phyloP scores from a whole-genome alignment of 2,888 invertebrate genomes.

The Xestobium rufovillosum region DNA sequence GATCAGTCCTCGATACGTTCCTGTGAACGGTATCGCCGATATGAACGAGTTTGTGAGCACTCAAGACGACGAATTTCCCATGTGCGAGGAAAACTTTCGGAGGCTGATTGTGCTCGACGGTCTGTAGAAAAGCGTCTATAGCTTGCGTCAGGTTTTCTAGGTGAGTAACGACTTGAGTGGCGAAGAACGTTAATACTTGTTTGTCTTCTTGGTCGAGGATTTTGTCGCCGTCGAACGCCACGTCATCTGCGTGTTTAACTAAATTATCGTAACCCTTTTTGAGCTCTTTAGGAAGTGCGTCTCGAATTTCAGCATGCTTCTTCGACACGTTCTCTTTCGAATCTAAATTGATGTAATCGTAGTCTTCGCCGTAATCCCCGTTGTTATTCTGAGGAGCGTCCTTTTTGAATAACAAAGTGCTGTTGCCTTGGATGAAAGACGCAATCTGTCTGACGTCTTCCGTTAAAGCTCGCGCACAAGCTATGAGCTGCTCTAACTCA shows the following conservation, averaged over 20 bases:
- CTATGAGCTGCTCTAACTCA: slow-evolving; percentile 81
- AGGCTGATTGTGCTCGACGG: slow-evolving; percentile 88
- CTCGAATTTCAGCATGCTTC: slow-evolving; percentile 66
- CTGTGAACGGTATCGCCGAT: slow-evolving; percentile 91
- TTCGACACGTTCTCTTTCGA: slow-evolving; percentile 64
- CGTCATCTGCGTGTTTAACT: slow-evolving; percentile 64
- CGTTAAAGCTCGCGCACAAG: slow-evolving; percentile 77
- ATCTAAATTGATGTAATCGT: slow-evolving; percentile 84
- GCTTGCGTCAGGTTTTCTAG: slow-evolving; percentile 78
- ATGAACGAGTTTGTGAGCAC: slow-evolving; percentile 88
- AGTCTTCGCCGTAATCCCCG: slow-evolving; percentile 72
- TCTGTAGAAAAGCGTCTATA: slow-evolving; percentile 85
- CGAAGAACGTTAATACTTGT: slow-evolving; percentile 80
- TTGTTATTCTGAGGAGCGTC: slow-evolving; percentile 37
- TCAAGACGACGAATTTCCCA: slow-evolving; percentile 89
- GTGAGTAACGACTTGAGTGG: slow-evolving; percentile 78
- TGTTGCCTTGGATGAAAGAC: slow-evolving; percentile 84
- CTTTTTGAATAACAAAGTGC: slow-evolving; percentile 68
- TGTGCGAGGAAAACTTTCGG: slow-evolving; percentile 90
- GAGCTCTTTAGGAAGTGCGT: slow-evolving; percentile 64
- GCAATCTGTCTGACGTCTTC: slow-evolving; percentile 85
- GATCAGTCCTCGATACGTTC: slow-evolving; percentile 67
- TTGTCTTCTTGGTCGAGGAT: slow-evolving; percentile 68
- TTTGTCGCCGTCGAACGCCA: slow-evolving; percentile 49
- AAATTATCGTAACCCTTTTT: slow-evolving; percentile 69